Percentiles rank a stretch among this genome's conserved stretches.
Evolutionary conservation across 1,140 invertebrate genomes (phyloP).

Genomic region (Stegodyphus mimosarum): DNA sequence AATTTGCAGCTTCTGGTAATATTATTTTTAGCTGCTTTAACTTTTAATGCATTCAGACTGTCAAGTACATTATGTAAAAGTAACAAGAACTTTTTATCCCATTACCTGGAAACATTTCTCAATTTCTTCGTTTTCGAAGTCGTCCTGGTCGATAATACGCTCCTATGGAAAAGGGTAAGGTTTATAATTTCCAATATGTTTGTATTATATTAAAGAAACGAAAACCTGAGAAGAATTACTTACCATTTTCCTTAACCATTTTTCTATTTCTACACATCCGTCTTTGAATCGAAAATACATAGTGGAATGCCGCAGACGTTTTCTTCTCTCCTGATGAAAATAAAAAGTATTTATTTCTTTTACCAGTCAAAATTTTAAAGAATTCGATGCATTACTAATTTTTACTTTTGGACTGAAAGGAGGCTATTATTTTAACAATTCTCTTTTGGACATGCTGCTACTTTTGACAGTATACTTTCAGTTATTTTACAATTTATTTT

Average conservation of each 20-base stretch:
- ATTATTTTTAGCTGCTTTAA: too few relatives aligned
- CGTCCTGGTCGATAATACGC: neutral
- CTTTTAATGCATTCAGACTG: too few relatives aligned
- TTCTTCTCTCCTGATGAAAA: conserved; percentile 22
- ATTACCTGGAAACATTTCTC: conserved; percentile 49
- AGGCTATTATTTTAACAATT: too few relatives aligned
- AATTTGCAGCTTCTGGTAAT: too few relatives aligned
- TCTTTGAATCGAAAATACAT: conserved; percentile 40
- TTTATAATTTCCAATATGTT: neutral
- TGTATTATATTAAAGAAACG: neutral
- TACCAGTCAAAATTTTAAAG: too few relatives aligned
- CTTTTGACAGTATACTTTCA: too few relatives aligned
- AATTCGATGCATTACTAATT: too few relatives aligned
- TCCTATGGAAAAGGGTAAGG: conserved; percentile 13
- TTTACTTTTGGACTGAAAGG: too few relatives aligned
- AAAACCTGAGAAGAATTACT: neutral
- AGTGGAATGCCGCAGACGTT: neutral
- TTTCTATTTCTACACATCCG: conserved; percentile 33
- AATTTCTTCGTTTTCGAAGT: conserved; percentile 16
- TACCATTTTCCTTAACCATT: conserved; percentile 42
- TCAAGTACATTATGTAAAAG: neutral
- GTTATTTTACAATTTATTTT: too few relatives aligned
- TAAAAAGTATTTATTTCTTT: neutral
- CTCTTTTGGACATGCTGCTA: too few relatives aligned
- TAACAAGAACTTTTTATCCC: neutral